Base-by-base conservation (phyloP, 92 coral and sea anemone species). In the Chrysogorgia sp. region DNA sequence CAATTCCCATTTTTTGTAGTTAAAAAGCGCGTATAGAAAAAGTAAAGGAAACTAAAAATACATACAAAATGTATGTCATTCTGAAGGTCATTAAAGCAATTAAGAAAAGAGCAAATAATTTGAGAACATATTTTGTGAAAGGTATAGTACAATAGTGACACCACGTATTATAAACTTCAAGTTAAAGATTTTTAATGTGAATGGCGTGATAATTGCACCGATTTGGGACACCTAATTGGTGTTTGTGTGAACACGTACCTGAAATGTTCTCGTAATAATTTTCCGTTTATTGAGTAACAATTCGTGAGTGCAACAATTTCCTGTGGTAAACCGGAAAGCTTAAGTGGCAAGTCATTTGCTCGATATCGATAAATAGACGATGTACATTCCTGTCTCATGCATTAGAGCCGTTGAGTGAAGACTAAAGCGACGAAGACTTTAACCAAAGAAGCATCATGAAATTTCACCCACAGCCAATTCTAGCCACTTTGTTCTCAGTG, bases 401-500 rank as follows among this genome's bases (percentile, higher is more conserved):
- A 12, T 37, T 7, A 47, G 17, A 6, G 10, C 2, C 12, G 43
- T 37, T 37, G 43, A 4, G 12, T 37, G 43, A 37, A 37, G 43
- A 47, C 17, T 47, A 47, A 15, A 47, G 10, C 53, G 2, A 47
- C 53, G 2, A 12, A 37, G 5, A 37, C 12, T 37, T 12, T 12
- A 37, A 37, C 53, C n/a, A n/a, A n/a, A 59, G 19, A 34, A 15
- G 26, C 14, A 65, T 17, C 7, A 68, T 68, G 75, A 68, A 68
- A 12, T 22, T 47, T 68, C 32, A 8, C 32, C 75, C 41, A 40
- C 75, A 7, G 2, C 58, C 34, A 23, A 58, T 68, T 13, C 7
- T 15, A 47, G 53, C 53, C n/a, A 25, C 28, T 31, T 29, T 47
- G 48, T 68, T 68, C 45, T 68, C 59, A 43, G 58, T 68, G 34